Conservation (phyloP, 2,113 vertebrate genomes). For the Chunga burmeisteri region DNA sequence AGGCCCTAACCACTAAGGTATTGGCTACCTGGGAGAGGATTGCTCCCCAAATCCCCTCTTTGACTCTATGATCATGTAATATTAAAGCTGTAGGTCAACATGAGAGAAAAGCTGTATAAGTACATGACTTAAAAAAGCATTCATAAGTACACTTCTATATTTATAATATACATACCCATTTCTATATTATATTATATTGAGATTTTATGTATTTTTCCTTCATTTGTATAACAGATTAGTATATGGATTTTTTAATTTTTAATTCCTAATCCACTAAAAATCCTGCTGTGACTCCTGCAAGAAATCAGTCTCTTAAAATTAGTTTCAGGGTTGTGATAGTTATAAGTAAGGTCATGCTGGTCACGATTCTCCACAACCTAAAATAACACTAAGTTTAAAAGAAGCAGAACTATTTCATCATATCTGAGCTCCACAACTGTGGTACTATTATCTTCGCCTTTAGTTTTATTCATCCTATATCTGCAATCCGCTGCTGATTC, state of each 20-base stretch:
- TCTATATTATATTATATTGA: background rate
- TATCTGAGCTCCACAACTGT: background rate
- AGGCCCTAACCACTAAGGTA: background rate
- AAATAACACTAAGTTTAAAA: background rate
- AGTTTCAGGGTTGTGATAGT: background rate
- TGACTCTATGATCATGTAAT: background rate
- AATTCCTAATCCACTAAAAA: background rate
- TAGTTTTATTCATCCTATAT: background rate
- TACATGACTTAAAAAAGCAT: background rate
- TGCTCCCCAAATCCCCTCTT: background rate
- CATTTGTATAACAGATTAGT: background rate
- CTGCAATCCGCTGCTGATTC: background rate
- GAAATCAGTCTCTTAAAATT: background rate
- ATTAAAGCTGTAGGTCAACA: background rate
- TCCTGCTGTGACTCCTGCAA: background rate
- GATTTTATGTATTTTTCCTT: background rate
- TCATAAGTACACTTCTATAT: background rate
- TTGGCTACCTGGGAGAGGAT: fast-evolving
- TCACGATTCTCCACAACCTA: background rate
- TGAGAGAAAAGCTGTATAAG: background rate
- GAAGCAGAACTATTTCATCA: background rate
- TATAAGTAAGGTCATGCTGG: background rate
- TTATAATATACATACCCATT: background rate
- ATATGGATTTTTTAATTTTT: background rate
- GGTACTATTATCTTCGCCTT: background rate